phyloP scores from a whole-genome alignment of 2,888 invertebrate species.

The Actias luna region DNA sequence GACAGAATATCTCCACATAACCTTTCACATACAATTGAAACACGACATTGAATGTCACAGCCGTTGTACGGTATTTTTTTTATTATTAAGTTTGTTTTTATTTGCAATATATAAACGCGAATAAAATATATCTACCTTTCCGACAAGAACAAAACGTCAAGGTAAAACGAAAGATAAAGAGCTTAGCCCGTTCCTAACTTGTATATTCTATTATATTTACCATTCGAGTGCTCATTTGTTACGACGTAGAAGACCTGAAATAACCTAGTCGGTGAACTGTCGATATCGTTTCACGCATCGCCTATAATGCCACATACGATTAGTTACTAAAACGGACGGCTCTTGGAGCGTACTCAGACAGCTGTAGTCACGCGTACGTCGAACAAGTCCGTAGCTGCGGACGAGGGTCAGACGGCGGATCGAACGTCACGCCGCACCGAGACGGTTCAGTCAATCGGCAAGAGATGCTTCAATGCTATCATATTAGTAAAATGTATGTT shows the following conservation, averaged over 20 bases:
- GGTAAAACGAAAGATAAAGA: neutral
- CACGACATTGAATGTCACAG: too few species aligned
- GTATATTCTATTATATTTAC: neutral
- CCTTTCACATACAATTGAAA: too few species aligned
- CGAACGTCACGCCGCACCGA: slow-evolving; percentile 16
- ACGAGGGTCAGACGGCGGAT: slow-evolving; percentile 32
- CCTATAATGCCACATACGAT: slow-evolving; percentile 22
- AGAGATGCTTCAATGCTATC: neutral
- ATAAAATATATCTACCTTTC: too few species aligned
- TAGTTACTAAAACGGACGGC: slow-evolving; percentile 28
- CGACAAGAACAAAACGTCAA: too few species aligned
- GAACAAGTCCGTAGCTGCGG: slow-evolving; percentile 23
- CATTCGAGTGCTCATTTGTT: neutral
- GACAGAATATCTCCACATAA: too few species aligned
- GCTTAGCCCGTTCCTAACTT: neutral
- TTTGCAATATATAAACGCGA: too few species aligned
- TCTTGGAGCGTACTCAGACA: slow-evolving; percentile 28
- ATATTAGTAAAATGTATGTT: neutral
- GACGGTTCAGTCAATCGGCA: slow-evolving; percentile 21
- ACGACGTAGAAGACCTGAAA: neutral
- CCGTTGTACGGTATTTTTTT: too few species aligned
- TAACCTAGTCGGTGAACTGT: slow-evolving; percentile 5
- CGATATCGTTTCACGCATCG: slow-evolving; percentile 8
- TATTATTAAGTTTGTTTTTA: too few species aligned
- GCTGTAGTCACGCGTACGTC: slow-evolving; percentile 29